Evolutionary conservation across 2,797 vertebrate genomes (phyloP).

Genomic region (Eulemur albifrons): DNA sequence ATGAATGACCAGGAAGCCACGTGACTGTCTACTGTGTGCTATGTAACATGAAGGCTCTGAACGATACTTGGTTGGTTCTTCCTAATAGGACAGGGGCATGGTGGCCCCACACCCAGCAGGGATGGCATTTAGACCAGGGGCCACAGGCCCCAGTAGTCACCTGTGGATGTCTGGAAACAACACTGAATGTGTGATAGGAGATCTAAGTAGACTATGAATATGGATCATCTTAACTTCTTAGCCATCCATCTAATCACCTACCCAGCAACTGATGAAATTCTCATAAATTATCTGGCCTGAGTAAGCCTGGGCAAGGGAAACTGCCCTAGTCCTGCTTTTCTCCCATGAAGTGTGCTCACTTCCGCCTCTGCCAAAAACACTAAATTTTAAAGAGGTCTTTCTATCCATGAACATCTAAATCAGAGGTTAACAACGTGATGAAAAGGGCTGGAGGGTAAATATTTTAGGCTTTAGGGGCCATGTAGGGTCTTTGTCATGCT

Average conservation of each 20-base stretch:
- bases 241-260: not conserved
- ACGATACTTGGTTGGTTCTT: not conserved
- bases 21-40: not conserved
- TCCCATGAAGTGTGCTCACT: not conserved
- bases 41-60: not conserved
- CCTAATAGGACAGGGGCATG: not conserved
- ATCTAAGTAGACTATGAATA: not conserved
- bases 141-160: not conserved
- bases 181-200: not conserved
- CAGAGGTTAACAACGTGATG: not conserved
- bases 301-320: not conserved
- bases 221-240: not conserved
- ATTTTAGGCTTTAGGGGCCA: not conserved
- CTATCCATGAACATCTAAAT: not conserved
- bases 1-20: not conserved
- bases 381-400: not conserved
- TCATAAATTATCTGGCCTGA: not conserved
- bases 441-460: not conserved
- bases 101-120: accelerated
- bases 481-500: not conserved
- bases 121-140: not conserved
- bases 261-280: not conserved
- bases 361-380: not conserved
- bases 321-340: not conserved
- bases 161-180: not conserved